These are phyloP conservation scores for Petrolisthes manimaculis DNA, from an alignment of 2,888 invertebrate genomes.

Conservation along the genomic window DNA sequence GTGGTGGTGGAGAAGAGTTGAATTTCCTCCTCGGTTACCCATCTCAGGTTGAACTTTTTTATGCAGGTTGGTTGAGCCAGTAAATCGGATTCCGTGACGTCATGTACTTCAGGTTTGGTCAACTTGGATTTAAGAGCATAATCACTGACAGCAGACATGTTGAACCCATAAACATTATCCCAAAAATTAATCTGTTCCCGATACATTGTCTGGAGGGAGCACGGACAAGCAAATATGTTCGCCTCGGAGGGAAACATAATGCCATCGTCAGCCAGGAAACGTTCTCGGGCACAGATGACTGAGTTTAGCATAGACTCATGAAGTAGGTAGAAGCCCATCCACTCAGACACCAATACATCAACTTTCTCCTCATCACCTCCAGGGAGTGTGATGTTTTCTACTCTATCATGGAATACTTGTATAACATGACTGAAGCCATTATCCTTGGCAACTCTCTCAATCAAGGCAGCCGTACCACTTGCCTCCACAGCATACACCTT, in stretches of 20 bases:
- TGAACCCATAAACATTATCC: slow-evolving; percentile 82
- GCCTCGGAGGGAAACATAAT: slow-evolving; percentile 82
- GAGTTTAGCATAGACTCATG: slow-evolving; percentile 97
- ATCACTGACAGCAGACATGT: slow-evolving; percentile 77
- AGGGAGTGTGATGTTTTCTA: slow-evolving; percentile 82
- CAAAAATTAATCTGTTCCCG: slow-evolving; percentile 76
- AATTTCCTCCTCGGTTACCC: slow-evolving; percentile 76
- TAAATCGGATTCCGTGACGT: slow-evolving; percentile 73
- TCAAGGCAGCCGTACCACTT: slow-evolving; percentile 78
- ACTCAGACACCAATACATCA: slow-evolving; percentile 93
- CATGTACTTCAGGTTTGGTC: slow-evolving; percentile 78
- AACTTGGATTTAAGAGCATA: slow-evolving; percentile 77
- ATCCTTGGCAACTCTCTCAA: slow-evolving; percentile 78
- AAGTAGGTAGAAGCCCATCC: slow-evolving; percentile 97
- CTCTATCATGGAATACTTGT: slow-evolving; percentile 80
- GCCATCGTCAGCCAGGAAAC: slow-evolving; percentile 72
- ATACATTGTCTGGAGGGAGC: slow-evolving; percentile 70
- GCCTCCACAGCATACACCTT: slow-evolving; percentile 90
- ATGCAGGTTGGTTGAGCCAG: slow-evolving; percentile 78
- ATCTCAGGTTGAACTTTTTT: slow-evolving; percentile 79
- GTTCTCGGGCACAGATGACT: slow-evolving; percentile 84
- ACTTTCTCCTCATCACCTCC: slow-evolving; percentile 77
- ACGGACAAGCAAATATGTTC: slow-evolving; percentile 77
- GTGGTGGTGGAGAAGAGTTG: slow-evolving; percentile 76
- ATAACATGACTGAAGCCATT: slow-evolving; percentile 78